A percentile compares a stretch with the other conserved stretches of the same genome.
Evolutionary conservation across 2,113 vertebrate genomes (phyloP).

Genomic region (Telmatochromis sp.): DNA sequence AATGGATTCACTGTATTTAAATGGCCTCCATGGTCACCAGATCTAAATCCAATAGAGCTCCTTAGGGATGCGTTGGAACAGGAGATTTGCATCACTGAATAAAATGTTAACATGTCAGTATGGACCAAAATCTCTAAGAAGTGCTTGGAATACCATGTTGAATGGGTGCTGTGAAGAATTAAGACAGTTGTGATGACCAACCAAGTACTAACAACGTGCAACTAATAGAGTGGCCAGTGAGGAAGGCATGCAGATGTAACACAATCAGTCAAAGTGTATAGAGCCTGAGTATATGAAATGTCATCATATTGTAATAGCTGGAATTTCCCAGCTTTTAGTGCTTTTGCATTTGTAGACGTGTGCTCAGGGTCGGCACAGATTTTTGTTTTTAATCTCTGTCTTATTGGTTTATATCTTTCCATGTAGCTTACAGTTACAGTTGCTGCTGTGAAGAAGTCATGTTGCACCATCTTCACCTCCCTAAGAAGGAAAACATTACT

Average conservation of each 20-base stretch:
- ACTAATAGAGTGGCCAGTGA: neutral
- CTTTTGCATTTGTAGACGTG: neutral
- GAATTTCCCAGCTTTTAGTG: neutral
- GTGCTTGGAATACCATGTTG: neutral
- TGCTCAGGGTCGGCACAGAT: neutral
- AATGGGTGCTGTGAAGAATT: neutral
- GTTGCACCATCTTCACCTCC: neutral
- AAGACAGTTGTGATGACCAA: neutral
- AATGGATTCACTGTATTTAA: neutral
- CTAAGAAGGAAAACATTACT: neutral
- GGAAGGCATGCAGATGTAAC: neutral
- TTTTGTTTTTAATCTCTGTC: neutral
- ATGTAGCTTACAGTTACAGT: neutral
- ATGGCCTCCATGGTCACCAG: neutral
- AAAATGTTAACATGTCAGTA: neutral
- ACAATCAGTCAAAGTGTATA: neutral
- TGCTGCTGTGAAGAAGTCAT: neutral
- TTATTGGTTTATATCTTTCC: neutral
- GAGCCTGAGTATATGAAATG: neutral
- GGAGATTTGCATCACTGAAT: neutral
- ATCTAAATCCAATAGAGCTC: neutral
- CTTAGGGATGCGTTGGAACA: neutral
- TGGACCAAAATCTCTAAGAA: neutral
- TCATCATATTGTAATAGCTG: neutral
- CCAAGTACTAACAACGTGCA: neutral